These are phyloP conservation scores for Paradoxurus hermaphroditus DNA, from an alignment of 2,113 vertebrate genomes.

Conservation along the genomic window DNA sequence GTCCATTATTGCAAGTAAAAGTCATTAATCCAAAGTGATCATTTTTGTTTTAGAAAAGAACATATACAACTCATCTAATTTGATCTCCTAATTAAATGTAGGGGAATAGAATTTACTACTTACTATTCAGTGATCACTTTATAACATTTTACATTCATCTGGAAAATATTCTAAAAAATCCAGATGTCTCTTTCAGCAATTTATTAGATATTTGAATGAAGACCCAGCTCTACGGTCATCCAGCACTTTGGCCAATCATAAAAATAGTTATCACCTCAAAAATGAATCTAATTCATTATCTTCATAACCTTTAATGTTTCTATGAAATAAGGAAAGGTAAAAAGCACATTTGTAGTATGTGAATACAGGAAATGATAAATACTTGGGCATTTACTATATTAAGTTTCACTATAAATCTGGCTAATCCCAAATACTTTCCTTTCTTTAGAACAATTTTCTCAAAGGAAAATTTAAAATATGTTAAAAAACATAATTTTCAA, in stretches of 20 bases:
- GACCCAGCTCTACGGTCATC: not conserved
- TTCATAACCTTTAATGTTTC: conserved; percentile 19
- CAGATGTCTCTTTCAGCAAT: not conserved
- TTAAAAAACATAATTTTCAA: conserved; percentile 73
- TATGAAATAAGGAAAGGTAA: conserved; percentile 14
- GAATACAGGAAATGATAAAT: conserved; percentile 13
- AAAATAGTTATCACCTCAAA: not conserved
- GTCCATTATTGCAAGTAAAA: conserved; percentile 10
- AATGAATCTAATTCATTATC: not conserved
- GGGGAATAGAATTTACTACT: conserved; percentile 55
- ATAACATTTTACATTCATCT: conserved; percentile 14
- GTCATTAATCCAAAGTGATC: conserved; percentile 27
- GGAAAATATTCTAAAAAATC: not conserved
- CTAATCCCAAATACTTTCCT: not conserved
- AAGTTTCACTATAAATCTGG: conserved; percentile 14
- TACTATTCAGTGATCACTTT: conserved; percentile 42
- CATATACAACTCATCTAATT: conserved; percentile 31
- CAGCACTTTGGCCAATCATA: not conserved
- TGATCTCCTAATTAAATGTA: conserved; percentile 55
- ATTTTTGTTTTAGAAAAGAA: conserved; percentile 49
- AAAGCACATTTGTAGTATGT: not conserved
- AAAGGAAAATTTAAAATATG: not conserved
- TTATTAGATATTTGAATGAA: not conserved
- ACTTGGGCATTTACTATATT: not conserved
- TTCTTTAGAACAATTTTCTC: conserved; percentile 63